Percentiles rank a stretch among this genome's conserved stretches.
Evolutionary conservation across 2,113 vertebrate genomes (phyloP).

Genomic region (Erythrolamprus reginae): DNA sequence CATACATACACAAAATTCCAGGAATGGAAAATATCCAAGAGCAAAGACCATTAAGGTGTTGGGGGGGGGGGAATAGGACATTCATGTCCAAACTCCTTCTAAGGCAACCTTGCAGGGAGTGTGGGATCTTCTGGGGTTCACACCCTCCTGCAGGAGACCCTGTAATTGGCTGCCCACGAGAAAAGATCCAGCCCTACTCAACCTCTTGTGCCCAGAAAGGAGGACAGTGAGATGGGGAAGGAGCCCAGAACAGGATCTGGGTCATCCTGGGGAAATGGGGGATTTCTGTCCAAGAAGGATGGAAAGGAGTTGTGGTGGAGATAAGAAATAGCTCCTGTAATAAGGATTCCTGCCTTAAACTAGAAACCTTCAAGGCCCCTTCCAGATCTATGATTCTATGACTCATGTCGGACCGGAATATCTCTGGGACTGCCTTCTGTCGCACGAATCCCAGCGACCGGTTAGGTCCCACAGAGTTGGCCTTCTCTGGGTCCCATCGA

Average conservation of each 20-base stretch:
- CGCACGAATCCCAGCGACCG: too few relatives aligned
- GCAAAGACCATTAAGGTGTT: not conserved
- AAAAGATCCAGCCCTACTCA: not conserved
- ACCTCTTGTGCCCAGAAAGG: not conserved
- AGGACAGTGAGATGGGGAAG: not conserved
- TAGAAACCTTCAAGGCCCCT: not conserved
- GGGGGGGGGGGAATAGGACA: not conserved
- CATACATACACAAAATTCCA: not conserved
- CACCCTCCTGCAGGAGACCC: not conserved
- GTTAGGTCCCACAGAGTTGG: too few relatives aligned
- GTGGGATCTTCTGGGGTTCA: not conserved
- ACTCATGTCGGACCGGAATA: too few relatives aligned
- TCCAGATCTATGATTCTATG: not conserved
- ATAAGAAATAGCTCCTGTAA: not conserved
- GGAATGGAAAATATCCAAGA: not conserved
- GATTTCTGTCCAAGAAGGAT: not conserved
- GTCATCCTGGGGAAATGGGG: not conserved
- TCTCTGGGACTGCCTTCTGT: too few relatives aligned
- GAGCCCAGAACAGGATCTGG: not conserved
- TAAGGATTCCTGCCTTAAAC: not conserved
- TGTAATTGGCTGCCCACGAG: not conserved
- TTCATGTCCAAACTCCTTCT: not conserved
- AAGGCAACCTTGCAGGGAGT: not conserved
- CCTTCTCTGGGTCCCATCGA: too few relatives aligned
- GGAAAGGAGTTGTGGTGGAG: not conserved